Base-by-base conservation (phyloP, 2,797 vertebrate species). In the Bryconaethiops microstoma region DNA sequence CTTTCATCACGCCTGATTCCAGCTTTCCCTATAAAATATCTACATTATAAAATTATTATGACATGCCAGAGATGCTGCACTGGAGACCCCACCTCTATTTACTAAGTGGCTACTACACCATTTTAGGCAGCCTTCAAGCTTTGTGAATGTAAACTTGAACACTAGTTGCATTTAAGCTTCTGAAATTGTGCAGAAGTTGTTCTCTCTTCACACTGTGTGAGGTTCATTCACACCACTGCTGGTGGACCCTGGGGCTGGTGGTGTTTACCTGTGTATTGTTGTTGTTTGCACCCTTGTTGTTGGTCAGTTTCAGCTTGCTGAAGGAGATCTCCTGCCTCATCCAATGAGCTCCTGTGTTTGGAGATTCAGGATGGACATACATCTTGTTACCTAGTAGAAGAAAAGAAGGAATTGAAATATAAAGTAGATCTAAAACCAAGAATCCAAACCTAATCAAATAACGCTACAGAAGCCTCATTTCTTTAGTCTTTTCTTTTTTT, bases 281-380 rank as follows among this genome's bases (percentile, higher is more conserved):
- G 90, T 98, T 99, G 89, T 98, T 99, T 1, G 97, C 97, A 0
- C 97, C 97, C 91, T 98, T 99, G 82, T 99, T 99, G 91, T 99
- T 99, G 60, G 98, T 99, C 54, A 99, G 95, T 90, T 99, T 99
- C 88, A 99, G 90, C 72, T 99, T 99, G 74, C 98, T 96, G 54
- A 99, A 99, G 0, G 97, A 99, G 83, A 99, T 99, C 91, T 99
- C 98, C 88, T 99, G 98, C 80, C 98, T 95, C 98, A 99, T 99
- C 97, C 97, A 99, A 92, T 99, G 97, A 63, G 97, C 96, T 2
- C 97, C 97, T 0, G 97, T 98, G 89, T 99, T 99, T 17, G 97
- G 98, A 29, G 98, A 99, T 85, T 99, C 98, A 0, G 97, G 97
- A 86, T 99, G 97, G 29, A 99, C 95, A 19, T 99, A 99, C 88